These are phyloP conservation scores for Ptiloglossa arizonensis DNA, from an alignment of 1,140 invertebrate genomes.

Conservation along the genomic window DNA sequence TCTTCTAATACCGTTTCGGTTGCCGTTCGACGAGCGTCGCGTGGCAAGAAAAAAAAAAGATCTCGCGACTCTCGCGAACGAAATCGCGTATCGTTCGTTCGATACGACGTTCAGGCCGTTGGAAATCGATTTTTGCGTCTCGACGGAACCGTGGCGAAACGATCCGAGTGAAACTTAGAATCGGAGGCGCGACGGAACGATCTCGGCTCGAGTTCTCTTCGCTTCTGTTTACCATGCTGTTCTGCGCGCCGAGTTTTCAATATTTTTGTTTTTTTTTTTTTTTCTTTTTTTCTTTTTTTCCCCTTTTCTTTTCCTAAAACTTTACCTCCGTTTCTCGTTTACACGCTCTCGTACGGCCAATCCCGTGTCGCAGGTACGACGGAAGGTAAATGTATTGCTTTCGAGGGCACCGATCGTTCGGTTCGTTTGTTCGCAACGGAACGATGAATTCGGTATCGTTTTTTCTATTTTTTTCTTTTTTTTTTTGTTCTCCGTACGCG, in stretches of 20 bases:
- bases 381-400: slow-evolving; percentile 41
- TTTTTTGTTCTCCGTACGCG: too few relatives aligned
- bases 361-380: background rate
- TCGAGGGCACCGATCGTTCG: slow-evolving; percentile 19
- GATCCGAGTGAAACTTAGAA: slow-evolving; percentile 6
- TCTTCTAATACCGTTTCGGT: background rate
- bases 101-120: slow-evolving; percentile 4
- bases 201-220: slow-evolving; percentile 11
- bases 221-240: too few relatives aligned
- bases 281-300: background rate
- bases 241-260: background rate
- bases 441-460: slow-evolving; percentile 16
- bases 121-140: background rate
- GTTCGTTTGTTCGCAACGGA: background rate
- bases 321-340: background rate
- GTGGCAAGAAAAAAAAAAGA: too few relatives aligned
- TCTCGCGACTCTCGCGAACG: too few relatives aligned
- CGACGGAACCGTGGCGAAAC: slow-evolving; percentile 13
- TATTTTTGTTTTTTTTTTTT: background rate
- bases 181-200: slow-evolving; percentile 24
- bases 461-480: too few relatives aligned
- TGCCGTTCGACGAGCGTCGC: background rate
- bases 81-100: too few relatives aligned
- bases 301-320: background rate
- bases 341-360: slow-evolving; percentile 1